These are phyloP conservation scores for Macrobrachium nipponense DNA, from an alignment of 1,140 invertebrate species.

Conservation along the genomic window DNA sequence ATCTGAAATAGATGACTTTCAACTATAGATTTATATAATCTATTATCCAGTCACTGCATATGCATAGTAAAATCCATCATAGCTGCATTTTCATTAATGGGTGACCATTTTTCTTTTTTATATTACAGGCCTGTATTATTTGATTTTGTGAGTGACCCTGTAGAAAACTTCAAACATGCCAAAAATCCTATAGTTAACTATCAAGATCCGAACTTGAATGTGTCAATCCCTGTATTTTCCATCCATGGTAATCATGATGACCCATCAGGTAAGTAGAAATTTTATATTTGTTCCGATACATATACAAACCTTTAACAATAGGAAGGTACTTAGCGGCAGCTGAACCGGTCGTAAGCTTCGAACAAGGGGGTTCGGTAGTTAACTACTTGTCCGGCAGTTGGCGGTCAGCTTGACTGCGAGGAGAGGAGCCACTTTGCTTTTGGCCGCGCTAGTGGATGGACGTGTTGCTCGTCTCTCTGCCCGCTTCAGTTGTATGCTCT, in stretches of 20 bases:
- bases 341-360: too few relatives aligned
- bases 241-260: slow-evolving; percentile 98
- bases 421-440: too few relatives aligned
- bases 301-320: too few relatives aligned
- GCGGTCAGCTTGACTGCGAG: too few relatives aligned
- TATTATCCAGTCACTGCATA: not conserved
- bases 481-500: too few relatives aligned
- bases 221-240: slow-evolving; percentile 88
- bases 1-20: not conserved
- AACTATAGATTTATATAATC: not conserved
- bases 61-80: not conserved
- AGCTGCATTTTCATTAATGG: not conserved
- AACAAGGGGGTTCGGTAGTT: too few relatives aligned
- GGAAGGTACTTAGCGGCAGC: too few relatives aligned
- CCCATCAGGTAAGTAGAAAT: slow-evolving; percentile 77
- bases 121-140: slow-evolving; percentile 73
- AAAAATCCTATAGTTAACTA: slow-evolving; percentile 82
- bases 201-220: slow-evolving; percentile 94
- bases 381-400: too few relatives aligned
- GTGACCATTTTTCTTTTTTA: slow-evolving; percentile 42
- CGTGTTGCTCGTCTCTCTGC: too few relatives aligned
- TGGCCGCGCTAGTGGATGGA: too few relatives aligned
- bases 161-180: slow-evolving; percentile 74
- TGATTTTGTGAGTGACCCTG: slow-evolving; percentile 83
- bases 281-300: too few relatives aligned